A percentile compares a stretch with the other conserved stretches of the same genome.
phyloP scores from a whole-genome alignment of 35 echinoderm and acorn worm species.

The Stichopus chloronotus region DNA sequence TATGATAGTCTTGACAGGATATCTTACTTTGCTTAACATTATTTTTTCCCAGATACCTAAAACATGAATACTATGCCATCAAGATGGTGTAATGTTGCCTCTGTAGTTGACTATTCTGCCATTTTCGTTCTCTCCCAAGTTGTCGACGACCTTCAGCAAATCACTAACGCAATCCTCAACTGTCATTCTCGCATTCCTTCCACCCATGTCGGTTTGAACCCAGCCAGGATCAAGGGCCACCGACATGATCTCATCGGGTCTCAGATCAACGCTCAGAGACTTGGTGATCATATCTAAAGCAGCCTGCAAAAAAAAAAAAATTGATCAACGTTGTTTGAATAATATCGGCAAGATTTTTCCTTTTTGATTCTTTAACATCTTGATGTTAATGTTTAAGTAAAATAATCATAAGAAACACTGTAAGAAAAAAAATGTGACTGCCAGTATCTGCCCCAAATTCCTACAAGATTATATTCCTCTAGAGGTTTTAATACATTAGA shows the following conservation, averaged over 20 bases:
- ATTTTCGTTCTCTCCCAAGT: constrained; percentile 15
- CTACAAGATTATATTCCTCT: too few species aligned
- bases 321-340: neutral
- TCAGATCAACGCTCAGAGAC: constrained; percentile 51
- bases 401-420: too few species aligned
- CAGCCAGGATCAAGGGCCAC: constrained; percentile 60
- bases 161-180: constrained; percentile 34
- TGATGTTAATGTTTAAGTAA: too few species aligned
- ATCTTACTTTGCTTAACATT: too few species aligned
- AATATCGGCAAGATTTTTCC: too few species aligned
- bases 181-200: constrained; percentile 11
- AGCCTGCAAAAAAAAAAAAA: constrained; percentile 33
- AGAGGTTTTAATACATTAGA: too few species aligned
- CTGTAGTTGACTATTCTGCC: constrained; percentile 47
- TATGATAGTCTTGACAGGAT: too few species aligned
- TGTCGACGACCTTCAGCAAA: constrained; percentile 38
- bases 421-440: too few species aligned
- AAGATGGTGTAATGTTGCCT: constrained; percentile 14
- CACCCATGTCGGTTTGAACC: constrained; percentile 73
- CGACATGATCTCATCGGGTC: constrained; percentile 51
- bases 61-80: neutral
- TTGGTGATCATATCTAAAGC: constrained; percentile 71
- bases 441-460: too few species aligned
- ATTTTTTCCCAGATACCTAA: neutral
- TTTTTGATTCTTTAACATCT: too few species aligned